Evolutionary conservation across 2,888 invertebrate species (phyloP).

Genomic region (Gastracanthus pulcherrimus): DNA sequence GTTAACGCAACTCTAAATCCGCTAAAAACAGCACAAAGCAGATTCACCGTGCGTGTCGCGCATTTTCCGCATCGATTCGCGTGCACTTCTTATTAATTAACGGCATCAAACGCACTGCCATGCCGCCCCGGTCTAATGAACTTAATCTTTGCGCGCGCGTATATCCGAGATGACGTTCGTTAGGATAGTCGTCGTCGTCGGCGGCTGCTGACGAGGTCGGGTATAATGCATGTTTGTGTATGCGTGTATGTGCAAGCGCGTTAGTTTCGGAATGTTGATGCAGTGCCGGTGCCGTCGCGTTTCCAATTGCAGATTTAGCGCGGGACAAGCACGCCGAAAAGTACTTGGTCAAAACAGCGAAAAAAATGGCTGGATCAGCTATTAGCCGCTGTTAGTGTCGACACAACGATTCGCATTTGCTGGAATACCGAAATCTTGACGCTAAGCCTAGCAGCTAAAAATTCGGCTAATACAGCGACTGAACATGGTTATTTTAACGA

Average conservation of each 20-base stretch:
- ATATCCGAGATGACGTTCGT: slow-evolving; percentile 43
- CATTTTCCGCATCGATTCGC: neutral
- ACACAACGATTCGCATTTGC: no score
- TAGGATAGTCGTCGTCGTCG: slow-evolving; percentile 24
- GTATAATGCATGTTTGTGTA: slow-evolving; percentile 17
- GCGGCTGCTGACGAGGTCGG: neutral
- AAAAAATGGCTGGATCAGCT: no score
- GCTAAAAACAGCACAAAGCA: no score
- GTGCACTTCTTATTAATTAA: slow-evolving; percentile 41
- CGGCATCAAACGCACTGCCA: slow-evolving; percentile 30
- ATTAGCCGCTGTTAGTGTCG: no score
- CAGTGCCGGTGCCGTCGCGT: neutral
- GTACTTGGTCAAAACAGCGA: neutral
- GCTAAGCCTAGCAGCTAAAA: no score
- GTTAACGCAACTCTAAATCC: no score
- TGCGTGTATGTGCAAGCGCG: neutral
- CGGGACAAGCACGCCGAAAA: neutral
- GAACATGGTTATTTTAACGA: no score
- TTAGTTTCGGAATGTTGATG: neutral
- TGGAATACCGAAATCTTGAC: no score
- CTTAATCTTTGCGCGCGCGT: slow-evolving; percentile 43
- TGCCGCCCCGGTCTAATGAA: slow-evolving; percentile 31
- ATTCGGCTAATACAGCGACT: no score
- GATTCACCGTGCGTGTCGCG: neutral
- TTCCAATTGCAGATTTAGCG: neutral